phyloP scores from a whole-genome alignment of 2,113 vertebrate genomes.

The Sceloporus tristichus region DNA sequence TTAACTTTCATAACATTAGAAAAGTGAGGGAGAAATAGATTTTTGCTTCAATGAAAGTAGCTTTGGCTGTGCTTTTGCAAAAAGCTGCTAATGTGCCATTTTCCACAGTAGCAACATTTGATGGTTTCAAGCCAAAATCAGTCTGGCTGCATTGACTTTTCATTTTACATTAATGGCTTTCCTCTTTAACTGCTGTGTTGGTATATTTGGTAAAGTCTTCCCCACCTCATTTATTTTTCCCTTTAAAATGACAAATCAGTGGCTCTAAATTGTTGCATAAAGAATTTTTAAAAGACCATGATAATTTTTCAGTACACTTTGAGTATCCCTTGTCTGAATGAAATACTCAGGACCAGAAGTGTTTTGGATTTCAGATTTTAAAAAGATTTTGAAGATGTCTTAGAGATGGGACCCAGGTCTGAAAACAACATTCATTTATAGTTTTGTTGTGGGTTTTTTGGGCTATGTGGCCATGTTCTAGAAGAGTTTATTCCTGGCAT shows the following conservation, averaged over 20 bases:
- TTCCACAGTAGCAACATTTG: neutral
- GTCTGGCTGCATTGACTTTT: neutral
- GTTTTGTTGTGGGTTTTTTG: too few species aligned
- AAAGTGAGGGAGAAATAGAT: slow-evolving; percentile 10
- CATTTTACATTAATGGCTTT: slow-evolving; percentile 2
- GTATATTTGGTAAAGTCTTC: neutral
- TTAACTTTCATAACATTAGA: neutral
- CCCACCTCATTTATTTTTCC: neutral
- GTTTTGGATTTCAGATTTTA: too few species aligned
- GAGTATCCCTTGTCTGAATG: too few species aligned
- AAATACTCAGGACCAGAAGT: too few species aligned
- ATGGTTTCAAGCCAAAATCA: neutral
- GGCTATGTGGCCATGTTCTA: too few species aligned
- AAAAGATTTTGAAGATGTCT: too few species aligned
- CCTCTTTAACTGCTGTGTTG: slow-evolving; percentile 12
- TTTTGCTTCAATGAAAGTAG: slow-evolving; percentile 25
- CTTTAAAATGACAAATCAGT: neutral
- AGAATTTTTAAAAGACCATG: neutral
- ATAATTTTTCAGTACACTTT: too few species aligned
- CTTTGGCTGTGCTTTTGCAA: slow-evolving; percentile 6
- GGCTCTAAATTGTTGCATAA: neutral
- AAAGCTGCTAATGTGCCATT: neutral
- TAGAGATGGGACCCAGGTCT: too few species aligned
- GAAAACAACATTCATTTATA: too few species aligned
- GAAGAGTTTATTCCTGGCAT: too few species aligned